A percentile compares a stretch with the other conserved stretches of the same genome.
Evolutionary conservation across 2,888 invertebrate species (phyloP).

Genomic region (Drosophila hamatofila): DNA sequence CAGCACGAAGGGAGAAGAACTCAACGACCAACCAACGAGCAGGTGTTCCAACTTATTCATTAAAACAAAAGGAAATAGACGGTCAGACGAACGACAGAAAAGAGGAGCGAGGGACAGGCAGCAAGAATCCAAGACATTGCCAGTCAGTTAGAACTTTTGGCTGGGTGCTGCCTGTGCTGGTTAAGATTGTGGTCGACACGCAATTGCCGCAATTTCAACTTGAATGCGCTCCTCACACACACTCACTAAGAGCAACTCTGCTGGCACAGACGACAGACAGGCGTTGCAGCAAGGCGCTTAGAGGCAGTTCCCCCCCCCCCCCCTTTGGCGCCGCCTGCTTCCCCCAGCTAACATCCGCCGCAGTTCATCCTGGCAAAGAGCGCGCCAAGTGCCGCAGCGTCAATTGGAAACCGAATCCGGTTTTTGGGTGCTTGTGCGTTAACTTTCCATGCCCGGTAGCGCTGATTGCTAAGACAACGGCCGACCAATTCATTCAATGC

Average conservation of each 20-base stretch:
- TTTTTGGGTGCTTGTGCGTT: conserved; percentile 58
- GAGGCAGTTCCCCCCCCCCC: conserved; percentile 14
- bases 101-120: neutral
- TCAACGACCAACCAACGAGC: conserved; percentile 56
- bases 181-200: conserved; percentile 77
- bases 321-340: neutral
- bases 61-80: conserved; percentile 73
- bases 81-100: conserved; percentile 23
- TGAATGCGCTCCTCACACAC: conserved; percentile 53
- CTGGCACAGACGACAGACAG: conserved; percentile 3
- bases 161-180: conserved; percentile 47
- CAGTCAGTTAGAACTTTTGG: conserved; percentile 58
- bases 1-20: conserved; percentile 30
- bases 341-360: conserved; percentile 50
- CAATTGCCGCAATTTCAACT: conserved; percentile 79
- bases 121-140: conserved; percentile 34
- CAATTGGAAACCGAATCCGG: conserved; percentile 75
- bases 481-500: conserved; percentile 62
- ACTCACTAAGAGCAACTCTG: no score
- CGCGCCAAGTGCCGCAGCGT: conserved; percentile 56
- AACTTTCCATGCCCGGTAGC: conserved; percentile 80
- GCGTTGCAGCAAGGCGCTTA: conserved; percentile 30
- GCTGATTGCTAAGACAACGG: conserved; percentile 64
- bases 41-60: conserved; percentile 79
- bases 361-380: conserved; percentile 59